Evolutionary conservation across 2,888 invertebrate genomes (phyloP).

Genomic region (Mechanitis messenoides): DNA sequence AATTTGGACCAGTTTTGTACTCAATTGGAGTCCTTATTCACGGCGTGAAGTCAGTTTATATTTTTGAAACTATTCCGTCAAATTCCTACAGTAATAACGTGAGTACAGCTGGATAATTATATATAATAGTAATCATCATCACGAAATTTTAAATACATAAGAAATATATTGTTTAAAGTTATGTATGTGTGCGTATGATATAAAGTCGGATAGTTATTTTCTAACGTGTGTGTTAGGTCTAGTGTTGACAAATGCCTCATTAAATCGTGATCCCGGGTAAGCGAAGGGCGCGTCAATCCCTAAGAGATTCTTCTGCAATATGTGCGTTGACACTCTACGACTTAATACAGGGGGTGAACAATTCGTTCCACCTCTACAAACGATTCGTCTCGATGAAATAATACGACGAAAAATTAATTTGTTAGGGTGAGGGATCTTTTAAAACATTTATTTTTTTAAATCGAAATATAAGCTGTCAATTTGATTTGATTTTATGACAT

Average conservation of each 20-base stretch:
- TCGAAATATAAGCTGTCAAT: conserved; percentile 7
- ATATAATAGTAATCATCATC: no score
- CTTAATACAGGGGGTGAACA: conserved; percentile 64
- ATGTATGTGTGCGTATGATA: no score
- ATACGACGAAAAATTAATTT: conserved; percentile 58
- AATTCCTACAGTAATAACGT: no score
- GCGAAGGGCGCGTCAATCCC: conserved; percentile 40
- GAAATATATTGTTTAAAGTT: no score
- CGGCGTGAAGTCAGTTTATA: no score
- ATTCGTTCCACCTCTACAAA: conserved; percentile 61
- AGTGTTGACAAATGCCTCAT: conserved; percentile 57
- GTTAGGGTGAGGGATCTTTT: conserved; percentile 40
- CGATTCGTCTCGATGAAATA: conserved; percentile 51
- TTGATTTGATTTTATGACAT: conserved; percentile 7
- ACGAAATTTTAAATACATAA: no score
- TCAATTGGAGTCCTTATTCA: no score
- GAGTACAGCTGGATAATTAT: no score
- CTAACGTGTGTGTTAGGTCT: conserved; percentile 18
- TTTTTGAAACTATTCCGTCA: no score
- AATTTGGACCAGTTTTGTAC: no score
- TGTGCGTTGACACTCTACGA: conserved; percentile 56
- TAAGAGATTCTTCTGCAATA: conserved; percentile 50
- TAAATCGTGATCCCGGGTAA: conserved; percentile 56
- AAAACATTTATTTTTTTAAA: conserved; percentile 8
- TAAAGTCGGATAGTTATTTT: no score